These are phyloP conservation scores for Megalops cyprinoides DNA, from an alignment of 2,797 vertebrate species.

Conservation along the genomic window DNA sequence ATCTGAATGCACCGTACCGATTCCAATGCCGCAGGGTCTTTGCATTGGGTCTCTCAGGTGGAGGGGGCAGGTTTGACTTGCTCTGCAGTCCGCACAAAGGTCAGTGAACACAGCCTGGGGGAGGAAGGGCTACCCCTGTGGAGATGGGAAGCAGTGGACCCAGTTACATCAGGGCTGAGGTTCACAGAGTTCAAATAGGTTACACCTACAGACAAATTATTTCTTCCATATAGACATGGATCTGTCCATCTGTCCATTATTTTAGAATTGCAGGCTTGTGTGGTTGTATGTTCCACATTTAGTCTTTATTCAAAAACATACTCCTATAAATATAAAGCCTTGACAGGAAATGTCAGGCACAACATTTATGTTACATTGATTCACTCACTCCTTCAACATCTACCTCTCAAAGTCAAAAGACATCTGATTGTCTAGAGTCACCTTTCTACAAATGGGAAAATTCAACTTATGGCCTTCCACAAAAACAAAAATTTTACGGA, in stretches of 20 bases:
- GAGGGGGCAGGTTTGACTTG: not conserved
- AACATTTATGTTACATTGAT: not conserved
- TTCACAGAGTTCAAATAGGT: not conserved
- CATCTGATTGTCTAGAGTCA: no score
- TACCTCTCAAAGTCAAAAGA: no score
- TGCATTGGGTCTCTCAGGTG: not conserved
- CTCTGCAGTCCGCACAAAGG: no score
- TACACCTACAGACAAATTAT: not conserved
- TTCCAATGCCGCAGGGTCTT: not conserved
- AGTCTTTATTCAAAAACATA: not conserved
- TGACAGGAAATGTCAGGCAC: not conserved
- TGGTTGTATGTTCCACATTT: not conserved
- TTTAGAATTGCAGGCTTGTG: not conserved
- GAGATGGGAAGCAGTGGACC: no score
- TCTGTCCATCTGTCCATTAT: not conserved
- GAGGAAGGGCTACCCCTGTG: constrained; percentile 47
- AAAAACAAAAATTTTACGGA: not conserved
- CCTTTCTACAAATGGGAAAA: not conserved
- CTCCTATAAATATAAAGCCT: not conserved
- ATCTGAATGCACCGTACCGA: not conserved
- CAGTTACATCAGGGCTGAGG: constrained; percentile 65
- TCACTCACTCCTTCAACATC: not conserved
- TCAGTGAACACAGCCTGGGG: no score
- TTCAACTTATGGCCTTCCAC: not conserved
- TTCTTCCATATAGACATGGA: no score